Percentiles rank a stretch among this genome's conserved stretches.
Conservation (phyloP, 2,888 invertebrate species). For the Macroteleia sp. region DNA sequence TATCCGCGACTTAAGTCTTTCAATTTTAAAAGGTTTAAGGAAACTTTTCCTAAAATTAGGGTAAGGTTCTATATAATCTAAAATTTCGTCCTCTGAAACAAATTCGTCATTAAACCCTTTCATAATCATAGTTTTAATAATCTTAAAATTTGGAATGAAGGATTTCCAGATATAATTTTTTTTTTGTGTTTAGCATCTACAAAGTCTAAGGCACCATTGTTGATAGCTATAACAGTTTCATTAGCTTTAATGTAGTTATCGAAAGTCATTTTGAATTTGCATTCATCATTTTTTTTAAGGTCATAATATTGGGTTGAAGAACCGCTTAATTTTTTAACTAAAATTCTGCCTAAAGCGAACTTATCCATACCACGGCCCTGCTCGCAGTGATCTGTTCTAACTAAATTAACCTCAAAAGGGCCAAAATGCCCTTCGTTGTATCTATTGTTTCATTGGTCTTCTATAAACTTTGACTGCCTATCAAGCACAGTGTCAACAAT, state of each 20-base stretch:
- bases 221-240: not conserved
- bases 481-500: too few species aligned
- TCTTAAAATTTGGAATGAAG: conserved; percentile 1
- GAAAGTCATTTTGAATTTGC: not conserved
- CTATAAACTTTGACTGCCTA: not conserved
- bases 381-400: not conserved
- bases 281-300: not conserved
- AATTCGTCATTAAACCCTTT: not conserved
- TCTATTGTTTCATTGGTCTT: conserved; percentile 49
- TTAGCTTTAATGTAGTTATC: not conserved
- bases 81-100: not conserved
- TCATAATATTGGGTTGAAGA: not conserved
- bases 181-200: too few species aligned
- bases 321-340: not conserved
- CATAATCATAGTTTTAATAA: not conserved
- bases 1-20: not conserved
- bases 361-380: not conserved
- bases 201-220: not conserved
- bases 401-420: not conserved
- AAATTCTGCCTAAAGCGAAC: not conserved
- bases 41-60: not conserved
- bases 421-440: not conserved
- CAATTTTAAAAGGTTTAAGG: too few species aligned
- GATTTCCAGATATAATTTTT: too few species aligned
- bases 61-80: not conserved